Base-by-base conservation (phyloP, 1,140 invertebrate genomes). In the Drosophila guanche region DNA sequence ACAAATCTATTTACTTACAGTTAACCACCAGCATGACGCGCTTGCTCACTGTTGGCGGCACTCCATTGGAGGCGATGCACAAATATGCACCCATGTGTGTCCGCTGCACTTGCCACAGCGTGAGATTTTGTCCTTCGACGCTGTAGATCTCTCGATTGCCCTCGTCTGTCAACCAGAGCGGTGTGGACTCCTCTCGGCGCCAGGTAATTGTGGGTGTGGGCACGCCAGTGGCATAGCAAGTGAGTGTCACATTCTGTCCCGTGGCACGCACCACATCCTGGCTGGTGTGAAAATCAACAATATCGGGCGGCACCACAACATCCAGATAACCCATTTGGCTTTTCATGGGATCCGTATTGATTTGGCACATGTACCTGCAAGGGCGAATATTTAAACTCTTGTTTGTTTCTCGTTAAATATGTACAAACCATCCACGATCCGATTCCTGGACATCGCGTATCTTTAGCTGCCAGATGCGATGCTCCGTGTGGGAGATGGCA, bases 331-430 rank as follows among this genome's bases (percentile, higher is more conserved):
- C 97, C 23, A 96, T 94, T 92, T 97, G 96, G 89, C 95, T 97
- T 86, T 96, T 97, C 96, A 98, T 98, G 0, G 96, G 95, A 89
- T 97, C 96, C 3, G 97, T 97, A 91, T 98, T 98, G 68, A 98
- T 96, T 92, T 97, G 96, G 90, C 96, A 97, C 96, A 97, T 97
- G 46, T 88, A 88, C 81, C 81, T 85, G 0, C 0, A 5, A 48
- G n/a, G 16, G 14, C 6, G 22, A 55, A 53, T 25, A 20, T 20
- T 20, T 20, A 20, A 20, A 1, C 16, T 20, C 0, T 20, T 20
- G 16, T 20, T 20, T 20, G 16, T 57, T 6, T 43, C 6, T 10
- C 6, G 22, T 4, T 60, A 7, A 16, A 5, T 5, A 29, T 54
- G 6, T 0, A 29, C 62, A 41, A 5, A 85, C 93, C 95, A 96